Percentiles rank a stretch among this genome's conserved stretches.
phyloP scores from a whole-genome alignment of 2,888 invertebrate species.

The Drosophila ochracea region DNA sequence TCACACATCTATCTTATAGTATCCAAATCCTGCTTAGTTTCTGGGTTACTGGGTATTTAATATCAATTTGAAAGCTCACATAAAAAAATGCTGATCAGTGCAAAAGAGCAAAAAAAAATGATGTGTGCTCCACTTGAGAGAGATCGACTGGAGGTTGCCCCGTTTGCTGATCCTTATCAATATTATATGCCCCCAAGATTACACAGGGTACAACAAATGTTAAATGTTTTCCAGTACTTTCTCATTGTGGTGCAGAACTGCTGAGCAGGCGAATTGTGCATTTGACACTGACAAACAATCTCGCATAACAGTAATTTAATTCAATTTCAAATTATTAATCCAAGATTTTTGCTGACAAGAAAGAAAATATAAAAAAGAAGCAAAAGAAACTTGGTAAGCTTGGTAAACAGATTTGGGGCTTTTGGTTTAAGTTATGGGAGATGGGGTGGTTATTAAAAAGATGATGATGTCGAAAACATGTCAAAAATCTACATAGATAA shows the following conservation, averaged over 20 bases:
- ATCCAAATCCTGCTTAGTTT: neutral
- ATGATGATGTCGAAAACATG: neutral
- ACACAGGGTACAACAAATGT: neutral
- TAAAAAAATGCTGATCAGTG: neutral
- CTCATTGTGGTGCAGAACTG: conserved; percentile 10
- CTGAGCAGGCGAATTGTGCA: conserved; percentile 27
- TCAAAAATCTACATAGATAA: conserved; percentile 5
- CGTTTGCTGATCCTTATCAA: neutral
- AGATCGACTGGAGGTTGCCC: neutral
- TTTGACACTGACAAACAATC: conserved; percentile 21
- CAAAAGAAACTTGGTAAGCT: conserved; percentile 52
- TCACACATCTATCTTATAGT: neutral
- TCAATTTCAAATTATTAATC: conserved; percentile 73
- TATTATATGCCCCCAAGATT: neutral
- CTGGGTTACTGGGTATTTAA: neutral
- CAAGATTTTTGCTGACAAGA: conserved; percentile 56
- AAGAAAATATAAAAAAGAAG: conserved; percentile 4
- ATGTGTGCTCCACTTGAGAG: neutral
- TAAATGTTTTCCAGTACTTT: neutral
- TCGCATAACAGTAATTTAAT: conserved; percentile 51
- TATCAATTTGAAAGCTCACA: neutral
- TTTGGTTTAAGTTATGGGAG: conserved; percentile 1
- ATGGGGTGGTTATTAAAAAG: neutral
- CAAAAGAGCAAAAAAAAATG: neutral
- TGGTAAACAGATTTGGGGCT: conserved; percentile 56